Percentiles rank a stretch among this genome's conserved stretches.
phyloP scores from a whole-genome alignment of 2,888 invertebrate genomes.

The Azorinus chamasolen region DNA sequence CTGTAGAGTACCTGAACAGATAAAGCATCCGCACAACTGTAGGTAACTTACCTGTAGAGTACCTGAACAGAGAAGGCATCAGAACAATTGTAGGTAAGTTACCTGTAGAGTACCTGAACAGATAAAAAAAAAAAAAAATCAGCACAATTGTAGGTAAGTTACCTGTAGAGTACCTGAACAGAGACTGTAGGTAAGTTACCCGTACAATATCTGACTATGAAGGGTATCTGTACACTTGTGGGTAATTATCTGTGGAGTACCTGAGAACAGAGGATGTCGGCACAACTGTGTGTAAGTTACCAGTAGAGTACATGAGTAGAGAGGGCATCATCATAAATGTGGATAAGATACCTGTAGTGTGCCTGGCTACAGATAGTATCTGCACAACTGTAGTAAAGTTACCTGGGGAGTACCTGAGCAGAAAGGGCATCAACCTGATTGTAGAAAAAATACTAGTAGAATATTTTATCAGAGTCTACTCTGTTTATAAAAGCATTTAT shows the following conservation, averaged over 20 bases:
- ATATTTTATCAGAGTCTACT: no score
- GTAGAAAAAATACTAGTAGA: no score
- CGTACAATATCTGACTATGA: conserved; percentile 88
- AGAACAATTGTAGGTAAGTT: conserved; percentile 92
- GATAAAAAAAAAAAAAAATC: conserved; percentile 93
- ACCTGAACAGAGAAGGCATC: conserved; percentile 94
- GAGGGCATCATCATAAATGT: background rate
- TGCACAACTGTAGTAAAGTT: conserved; percentile 91
- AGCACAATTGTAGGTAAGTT: conserved; percentile 92
- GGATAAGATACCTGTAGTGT: no score
- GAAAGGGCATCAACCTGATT: conserved; percentile 94
- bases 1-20: no score
- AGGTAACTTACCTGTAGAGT: conserved; percentile 97
- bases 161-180: no score
- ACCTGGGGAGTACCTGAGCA: conserved; percentile 97
- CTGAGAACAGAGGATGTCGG: no score
- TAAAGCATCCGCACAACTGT: conserved; percentile 87
- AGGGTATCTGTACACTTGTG: conserved; percentile 93
- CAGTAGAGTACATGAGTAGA: no score
- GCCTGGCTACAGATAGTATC: no score
- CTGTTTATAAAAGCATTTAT: no score
- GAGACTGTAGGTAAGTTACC: conserved; percentile 91
- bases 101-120: conserved; percentile 93
- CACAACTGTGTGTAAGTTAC: no score
- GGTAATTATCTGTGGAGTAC: no score